These are phyloP conservation scores for Xestia c-nigrum DNA, from an alignment of 2,888 invertebrate species.

Conservation along the genomic window DNA sequence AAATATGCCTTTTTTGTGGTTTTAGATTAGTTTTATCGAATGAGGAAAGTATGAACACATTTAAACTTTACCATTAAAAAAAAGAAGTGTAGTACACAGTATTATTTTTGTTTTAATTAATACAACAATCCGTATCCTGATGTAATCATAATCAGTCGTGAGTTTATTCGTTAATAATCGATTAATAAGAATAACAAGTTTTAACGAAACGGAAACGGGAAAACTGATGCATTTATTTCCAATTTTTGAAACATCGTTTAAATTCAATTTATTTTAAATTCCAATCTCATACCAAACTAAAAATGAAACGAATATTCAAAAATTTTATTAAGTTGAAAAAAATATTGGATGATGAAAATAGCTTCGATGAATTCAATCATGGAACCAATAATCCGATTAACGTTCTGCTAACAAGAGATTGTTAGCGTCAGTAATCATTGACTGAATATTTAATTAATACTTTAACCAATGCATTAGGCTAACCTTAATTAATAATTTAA, in stretches of 20 bases:
- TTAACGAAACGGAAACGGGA: too few relatives aligned
- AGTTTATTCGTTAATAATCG: neutral
- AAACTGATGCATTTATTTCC: neutral
- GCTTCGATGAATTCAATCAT: neutral
- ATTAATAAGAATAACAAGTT: neutral
- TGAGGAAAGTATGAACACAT: conserved; percentile 9
- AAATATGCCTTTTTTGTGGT: conserved; percentile 15
- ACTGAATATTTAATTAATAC: neutral
- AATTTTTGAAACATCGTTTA: neutral
- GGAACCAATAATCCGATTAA: neutral
- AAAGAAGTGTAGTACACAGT: neutral
- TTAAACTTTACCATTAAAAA: neutral
- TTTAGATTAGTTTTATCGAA: neutral
- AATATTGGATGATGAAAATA: neutral
- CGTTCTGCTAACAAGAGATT: neutral
- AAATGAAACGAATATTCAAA: neutral
- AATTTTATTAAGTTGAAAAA: neutral
- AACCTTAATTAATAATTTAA: neutral
- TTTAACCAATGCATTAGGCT: neutral
- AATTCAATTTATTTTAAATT: neutral
- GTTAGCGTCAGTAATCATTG: neutral
- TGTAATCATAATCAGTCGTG: neutral
- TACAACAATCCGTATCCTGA: neutral
- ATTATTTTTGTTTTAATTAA: neutral
- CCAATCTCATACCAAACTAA: neutral